These are phyloP conservation scores for Ochropacha duplaris DNA, from an alignment of 2,888 invertebrate species.

Conservation along the genomic window DNA sequence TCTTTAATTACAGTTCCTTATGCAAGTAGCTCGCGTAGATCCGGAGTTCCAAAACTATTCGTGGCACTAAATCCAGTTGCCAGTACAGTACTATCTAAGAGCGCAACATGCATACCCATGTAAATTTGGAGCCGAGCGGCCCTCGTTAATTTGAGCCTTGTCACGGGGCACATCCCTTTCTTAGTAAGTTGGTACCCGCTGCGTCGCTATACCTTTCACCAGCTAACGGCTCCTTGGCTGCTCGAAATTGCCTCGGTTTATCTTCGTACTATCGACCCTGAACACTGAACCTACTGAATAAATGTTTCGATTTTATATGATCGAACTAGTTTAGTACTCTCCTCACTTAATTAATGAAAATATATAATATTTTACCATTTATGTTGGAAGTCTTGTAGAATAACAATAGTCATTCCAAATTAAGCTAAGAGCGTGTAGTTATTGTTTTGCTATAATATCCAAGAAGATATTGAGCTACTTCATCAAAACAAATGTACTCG, in stretches of 20 bases:
- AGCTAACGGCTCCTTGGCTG: conserved; percentile 50
- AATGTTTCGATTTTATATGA: conserved; percentile 23
- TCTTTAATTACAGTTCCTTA: conserved; percentile 70
- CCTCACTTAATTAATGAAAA: neutral
- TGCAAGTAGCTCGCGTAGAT: conserved; percentile 44
- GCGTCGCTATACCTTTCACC: conserved; percentile 41
- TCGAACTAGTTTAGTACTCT: conserved; percentile 1
- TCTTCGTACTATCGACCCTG: conserved; percentile 54
- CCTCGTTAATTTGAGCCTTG: conserved; percentile 76
- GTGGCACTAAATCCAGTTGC: conserved; percentile 68
- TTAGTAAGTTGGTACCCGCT: conserved; percentile 57
- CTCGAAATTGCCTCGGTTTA: conserved; percentile 56
- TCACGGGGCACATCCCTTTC: conserved; percentile 77
- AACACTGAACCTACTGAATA: conserved; percentile 30
- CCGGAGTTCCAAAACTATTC: conserved; percentile 71
- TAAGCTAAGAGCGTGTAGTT: no score
- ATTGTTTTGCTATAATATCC: no score
- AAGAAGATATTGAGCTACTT: no score
- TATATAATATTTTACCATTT: no score
- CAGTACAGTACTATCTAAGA: conserved; percentile 61
- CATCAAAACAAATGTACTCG: no score
- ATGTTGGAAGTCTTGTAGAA: no score
- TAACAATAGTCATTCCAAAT: no score
- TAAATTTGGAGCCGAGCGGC: conserved; percentile 67
- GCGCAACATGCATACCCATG: conserved; percentile 78